Evolutionary conservation across 2,113 vertebrate species (phyloP), one percentile per base, ranked within the genome.

Genomic region (Mola mola): DNA sequence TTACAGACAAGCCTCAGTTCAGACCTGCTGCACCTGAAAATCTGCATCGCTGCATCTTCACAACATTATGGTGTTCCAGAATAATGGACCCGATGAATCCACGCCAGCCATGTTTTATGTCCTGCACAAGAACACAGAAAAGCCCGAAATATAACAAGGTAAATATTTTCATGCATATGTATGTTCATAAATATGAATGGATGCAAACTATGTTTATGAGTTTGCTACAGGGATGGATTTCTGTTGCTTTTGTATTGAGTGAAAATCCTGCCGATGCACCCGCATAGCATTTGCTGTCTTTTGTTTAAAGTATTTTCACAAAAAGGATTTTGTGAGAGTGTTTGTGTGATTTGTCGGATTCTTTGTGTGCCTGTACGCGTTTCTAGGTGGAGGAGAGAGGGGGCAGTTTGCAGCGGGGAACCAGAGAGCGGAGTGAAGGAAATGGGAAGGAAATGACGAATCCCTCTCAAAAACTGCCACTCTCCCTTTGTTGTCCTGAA

Each of bases 371-470:
- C 46, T 57, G 65, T 60, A 57, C 57, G 48, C 59, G 13, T 61
- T 26, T 83, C 49, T 72, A 83, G 79, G 76, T 87, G 82, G 72
- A 79, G 80, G 80, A 81, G 81, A 85, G 66, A 85, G 78, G 66
- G 81, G 76, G 66, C 66, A 81, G 79, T 51, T 60, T 70, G 48
- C 82, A 81, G 75, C 72, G 72, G 66, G 63, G 73, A 72, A 67
- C 59, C 44, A 11, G 71, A 82, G 81, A 86, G 83, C 83, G 71
- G 88, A 92, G 87, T 66, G 78, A 90, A 91, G 87, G 90, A 88
- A 91, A 90, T 79, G 70, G 90, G 89, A 92, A 90, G 91, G 89
- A 90, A 89, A 81, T 92, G 86, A 90, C 81, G 73, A 72, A 71
- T 72, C 25, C 72, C 81, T 84, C 60, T 80, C 74, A 68, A 68